A percentile compares a stretch with the other conserved stretches of the same genome.
Conservation (phyloP, 2,797 vertebrate genomes). For the Peromyscus aztecus region DNA sequence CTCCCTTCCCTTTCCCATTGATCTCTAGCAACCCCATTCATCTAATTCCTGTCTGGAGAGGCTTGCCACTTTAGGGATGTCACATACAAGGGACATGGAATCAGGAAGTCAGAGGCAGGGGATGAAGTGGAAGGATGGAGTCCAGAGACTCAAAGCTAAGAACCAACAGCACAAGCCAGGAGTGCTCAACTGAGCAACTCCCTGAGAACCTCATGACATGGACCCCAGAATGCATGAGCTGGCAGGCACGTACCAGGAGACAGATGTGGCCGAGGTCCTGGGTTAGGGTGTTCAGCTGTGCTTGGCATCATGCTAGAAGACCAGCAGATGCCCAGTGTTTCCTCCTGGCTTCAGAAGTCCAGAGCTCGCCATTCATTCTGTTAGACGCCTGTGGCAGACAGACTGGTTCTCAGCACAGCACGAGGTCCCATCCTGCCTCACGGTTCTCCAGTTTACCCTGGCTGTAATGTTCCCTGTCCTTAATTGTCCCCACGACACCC, state of each 20-base stretch:
- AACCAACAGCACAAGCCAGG: background rate
- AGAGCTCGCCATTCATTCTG: background rate
- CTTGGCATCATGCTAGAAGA: background rate
- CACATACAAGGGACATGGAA: background rate
- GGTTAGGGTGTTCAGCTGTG: background rate
- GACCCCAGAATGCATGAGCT: background rate
- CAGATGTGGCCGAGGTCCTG: background rate
- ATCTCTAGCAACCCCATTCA: background rate
- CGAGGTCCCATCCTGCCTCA: background rate
- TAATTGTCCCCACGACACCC: background rate
- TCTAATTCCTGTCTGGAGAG: background rate
- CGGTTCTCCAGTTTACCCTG: background rate
- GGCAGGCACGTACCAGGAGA: no score
- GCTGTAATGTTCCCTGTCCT: background rate
- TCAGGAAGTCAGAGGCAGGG: background rate
- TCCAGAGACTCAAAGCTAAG: background rate
- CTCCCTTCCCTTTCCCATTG: accelerated
- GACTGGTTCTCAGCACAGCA: background rate
- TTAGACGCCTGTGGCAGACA: background rate
- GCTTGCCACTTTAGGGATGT: background rate
- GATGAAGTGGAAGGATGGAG: background rate
- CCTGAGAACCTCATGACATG: background rate
- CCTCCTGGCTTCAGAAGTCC: background rate
- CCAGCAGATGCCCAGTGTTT: background rate
- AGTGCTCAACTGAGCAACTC: background rate